Percentiles rank a stretch among this genome's conserved stretches.
phyloP scores from a whole-genome alignment of 2,113 vertebrate genomes.

The Corynorhinus townsendii region DNA sequence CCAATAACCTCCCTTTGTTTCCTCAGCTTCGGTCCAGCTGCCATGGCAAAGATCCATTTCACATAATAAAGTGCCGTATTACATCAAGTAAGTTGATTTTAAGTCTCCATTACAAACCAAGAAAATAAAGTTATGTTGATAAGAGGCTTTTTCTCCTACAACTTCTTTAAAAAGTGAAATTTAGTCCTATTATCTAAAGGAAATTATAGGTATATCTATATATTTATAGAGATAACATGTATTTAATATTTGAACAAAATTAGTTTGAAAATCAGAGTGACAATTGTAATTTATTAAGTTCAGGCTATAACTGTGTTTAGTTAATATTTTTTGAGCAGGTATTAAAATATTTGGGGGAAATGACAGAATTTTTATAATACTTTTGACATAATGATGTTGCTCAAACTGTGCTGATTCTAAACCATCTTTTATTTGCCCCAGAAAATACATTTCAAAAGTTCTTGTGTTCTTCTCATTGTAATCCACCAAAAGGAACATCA shows the following conservation, averaged over 20 bases:
- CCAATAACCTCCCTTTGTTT: constrained; percentile 68
- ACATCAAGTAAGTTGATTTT: constrained; percentile 92
- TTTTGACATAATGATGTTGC: background rate
- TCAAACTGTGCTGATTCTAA: background rate
- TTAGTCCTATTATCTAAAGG: background rate
- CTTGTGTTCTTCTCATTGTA: background rate
- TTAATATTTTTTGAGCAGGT: background rate
- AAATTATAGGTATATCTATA: background rate
- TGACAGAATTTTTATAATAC: background rate
- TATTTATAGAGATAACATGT: background rate
- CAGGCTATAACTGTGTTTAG: background rate
- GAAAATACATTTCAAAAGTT: background rate
- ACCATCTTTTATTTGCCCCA: background rate
- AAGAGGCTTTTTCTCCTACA: background rate
- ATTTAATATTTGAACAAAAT: constrained; percentile 41
- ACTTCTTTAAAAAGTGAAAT: constrained; percentile 8
- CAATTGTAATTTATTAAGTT: background rate
- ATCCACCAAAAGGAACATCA: background rate
- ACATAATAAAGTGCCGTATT: constrained; percentile 96
- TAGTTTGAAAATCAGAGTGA: background rate
- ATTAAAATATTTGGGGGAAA: background rate
- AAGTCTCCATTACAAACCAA: constrained; percentile 41
- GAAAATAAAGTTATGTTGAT: constrained; percentile 5
- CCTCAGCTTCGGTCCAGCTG: constrained; percentile 91
- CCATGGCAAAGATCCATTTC: constrained; percentile 93